Evolutionary conservation across 1,140 invertebrate genomes (phyloP), one percentile per base, ranked within the genome.

Genomic region (Augochlora pura): DNA sequence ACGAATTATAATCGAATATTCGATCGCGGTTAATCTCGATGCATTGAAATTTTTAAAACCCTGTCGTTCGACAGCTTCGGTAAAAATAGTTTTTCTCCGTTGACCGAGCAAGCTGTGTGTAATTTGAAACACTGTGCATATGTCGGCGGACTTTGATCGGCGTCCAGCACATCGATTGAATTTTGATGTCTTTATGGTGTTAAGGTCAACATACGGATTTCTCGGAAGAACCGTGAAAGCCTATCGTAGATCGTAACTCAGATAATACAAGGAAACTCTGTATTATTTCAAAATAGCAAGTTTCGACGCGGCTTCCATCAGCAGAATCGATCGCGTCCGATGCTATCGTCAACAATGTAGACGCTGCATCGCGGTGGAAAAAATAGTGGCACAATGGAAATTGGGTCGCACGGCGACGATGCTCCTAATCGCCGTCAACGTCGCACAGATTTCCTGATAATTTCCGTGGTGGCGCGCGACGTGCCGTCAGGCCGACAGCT

Each of bases 151-250:
- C 32, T 32, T 32, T 32, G 32, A 32, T 2, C 32, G 32, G 32
- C 32, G 32, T 32, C 32, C 32, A 32, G 32, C 32, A 4, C 32
- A 32, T 32, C 32, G 32, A 32, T 32, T 2, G 32, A 32, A 32
- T 32, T 32, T 32, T 32, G 32, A 32, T 32, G 32, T 32, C 4
- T 32, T 32, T 4, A 32, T 32, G 32, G 32, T 73, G 77, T 60
- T 62, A 77, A 81, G 68, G 64, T 73, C 32, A 83, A 65, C 25
- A n/a, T 62, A 72, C 32, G 8, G 8, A 6, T 21, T 21, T 6
- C 16, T 49, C 5, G 14, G 18, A 27, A 18, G 8, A 9, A 18
- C 16, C 12, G 42, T 69, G 4, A 18, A 25, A 63, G 14, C n/a
- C n/a, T 10, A 4, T 49, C 5, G 9, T 16, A 18, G n/a, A 0